These are phyloP conservation scores for Dugesia japonica DNA, from an alignment of 2,888 invertebrate species.

Conservation along the genomic window DNA sequence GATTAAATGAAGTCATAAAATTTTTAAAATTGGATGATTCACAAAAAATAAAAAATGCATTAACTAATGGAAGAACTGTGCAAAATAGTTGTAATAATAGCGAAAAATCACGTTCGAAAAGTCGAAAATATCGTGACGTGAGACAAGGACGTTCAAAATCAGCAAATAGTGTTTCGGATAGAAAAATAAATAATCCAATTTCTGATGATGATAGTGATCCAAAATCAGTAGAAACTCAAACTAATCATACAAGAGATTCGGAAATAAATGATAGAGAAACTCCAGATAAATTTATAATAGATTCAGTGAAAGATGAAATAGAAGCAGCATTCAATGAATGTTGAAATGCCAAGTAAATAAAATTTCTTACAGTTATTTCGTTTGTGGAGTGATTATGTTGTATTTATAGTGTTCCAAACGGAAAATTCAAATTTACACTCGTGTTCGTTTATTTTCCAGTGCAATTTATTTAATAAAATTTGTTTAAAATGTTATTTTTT, in stretches of 20 bases:
- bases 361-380: too few species aligned
- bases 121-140: neutral
- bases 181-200: neutral
- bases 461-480: too few species aligned
- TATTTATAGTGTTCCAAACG: too few species aligned
- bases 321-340: neutral
- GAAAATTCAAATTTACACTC: too few species aligned
- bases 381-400: too few species aligned
- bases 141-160: neutral
- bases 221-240: neutral
- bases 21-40: slow-evolving; percentile 1
- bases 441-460: too few species aligned
- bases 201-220: neutral
- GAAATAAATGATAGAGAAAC: neutral
- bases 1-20: slow-evolving; percentile 24
- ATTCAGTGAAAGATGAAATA: neutral
- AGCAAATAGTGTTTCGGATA: neutral
- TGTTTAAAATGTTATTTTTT: too few species aligned
- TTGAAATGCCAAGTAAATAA: too few species aligned
- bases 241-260: neutral
- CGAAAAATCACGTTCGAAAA: neutral
- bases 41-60: neutral
- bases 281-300: neutral
- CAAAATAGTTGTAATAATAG: neutral
- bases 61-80: neutral